These are phyloP conservation scores for Megaceryle torquata DNA, from an alignment of 2,113 vertebrate genomes.

Conservation along the genomic window DNA sequence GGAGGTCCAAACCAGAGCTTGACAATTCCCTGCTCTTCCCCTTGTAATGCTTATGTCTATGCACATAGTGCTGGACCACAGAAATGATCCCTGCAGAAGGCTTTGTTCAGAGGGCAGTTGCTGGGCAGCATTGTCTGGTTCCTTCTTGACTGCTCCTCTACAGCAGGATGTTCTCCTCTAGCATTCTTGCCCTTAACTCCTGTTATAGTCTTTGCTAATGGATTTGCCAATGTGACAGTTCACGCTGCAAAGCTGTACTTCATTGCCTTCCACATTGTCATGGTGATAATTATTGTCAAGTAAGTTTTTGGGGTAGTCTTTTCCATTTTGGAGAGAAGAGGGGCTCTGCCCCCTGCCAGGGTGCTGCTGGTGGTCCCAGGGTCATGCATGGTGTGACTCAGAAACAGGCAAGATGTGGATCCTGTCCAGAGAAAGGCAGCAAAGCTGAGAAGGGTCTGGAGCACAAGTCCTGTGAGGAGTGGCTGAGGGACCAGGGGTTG, in stretches of 20 bases:
- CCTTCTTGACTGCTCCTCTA: not conserved
- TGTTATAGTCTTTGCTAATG: slow-evolving; percentile 79
- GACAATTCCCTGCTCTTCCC: not conserved
- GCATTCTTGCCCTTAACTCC: slow-evolving; percentile 73
- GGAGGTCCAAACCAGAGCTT: not conserved
- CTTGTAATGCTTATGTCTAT: rapidly evolving
- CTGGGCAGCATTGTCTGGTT: not conserved
- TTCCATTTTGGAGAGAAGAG: rapidly evolving
- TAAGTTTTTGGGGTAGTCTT: slow-evolving; percentile 58
- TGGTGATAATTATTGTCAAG: slow-evolving; percentile 94
- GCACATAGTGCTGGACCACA: not conserved
- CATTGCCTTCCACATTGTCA: slow-evolving; percentile 87
- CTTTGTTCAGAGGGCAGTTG: not conserved
- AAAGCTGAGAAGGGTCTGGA: not conserved
- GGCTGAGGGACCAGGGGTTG: not conserved
- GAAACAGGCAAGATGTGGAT: not conserved
- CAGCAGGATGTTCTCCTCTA: not conserved
- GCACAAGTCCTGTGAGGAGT: not conserved
- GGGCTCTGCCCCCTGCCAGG: not conserved
- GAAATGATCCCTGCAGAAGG: not conserved
- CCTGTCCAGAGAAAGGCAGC: not conserved
- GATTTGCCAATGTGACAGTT: slow-evolving; percentile 84
- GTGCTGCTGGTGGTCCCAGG: not conserved
- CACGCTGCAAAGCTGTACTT: slow-evolving; percentile 85
- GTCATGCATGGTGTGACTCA: not conserved